Evolutionary conservation across 2,888 invertebrate species (phyloP).

Genomic region (Lysandra coridon): DNA sequence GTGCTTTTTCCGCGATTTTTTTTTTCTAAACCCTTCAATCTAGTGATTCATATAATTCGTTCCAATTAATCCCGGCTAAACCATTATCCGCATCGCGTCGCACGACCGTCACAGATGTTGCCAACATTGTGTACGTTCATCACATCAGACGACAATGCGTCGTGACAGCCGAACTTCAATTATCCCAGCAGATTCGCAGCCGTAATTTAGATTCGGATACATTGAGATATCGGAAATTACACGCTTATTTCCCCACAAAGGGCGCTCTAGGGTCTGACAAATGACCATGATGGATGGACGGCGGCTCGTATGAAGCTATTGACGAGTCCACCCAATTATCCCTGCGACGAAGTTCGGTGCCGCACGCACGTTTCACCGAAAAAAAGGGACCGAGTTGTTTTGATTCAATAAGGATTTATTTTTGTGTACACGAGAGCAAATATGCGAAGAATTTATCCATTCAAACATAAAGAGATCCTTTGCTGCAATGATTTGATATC

Average conservation of each 20-base stretch:
- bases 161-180: not conserved
- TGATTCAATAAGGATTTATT: slow-evolving; percentile 27
- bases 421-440: slow-evolving; percentile 16
- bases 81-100: not conserved
- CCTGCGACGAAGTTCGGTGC: slow-evolving; percentile 44
- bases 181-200: slow-evolving; percentile 13
- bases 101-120: slow-evolving; percentile 1
- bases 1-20: not conserved
- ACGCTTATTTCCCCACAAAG: slow-evolving; percentile 70
- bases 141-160: not conserved
- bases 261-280: slow-evolving; percentile 49
- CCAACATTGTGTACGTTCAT: not conserved
- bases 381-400: slow-evolving; percentile 45
- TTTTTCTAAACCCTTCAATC: not conserved
- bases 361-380: slow-evolving; percentile 48
- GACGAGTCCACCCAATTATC: slow-evolving; percentile 68
- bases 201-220: slow-evolving; percentile 52
- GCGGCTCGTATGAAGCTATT: slow-evolving; percentile 67
- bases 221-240: slow-evolving; percentile 67
- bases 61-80: not conserved
- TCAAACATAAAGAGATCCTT: not conserved
- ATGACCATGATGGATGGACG: slow-evolving; percentile 66
- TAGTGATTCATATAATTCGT: not conserved
- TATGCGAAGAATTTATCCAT: slow-evolving; percentile 18
- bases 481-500: not conserved